Percentiles rank a stretch among this genome's conserved stretches.
phyloP scores from a whole-genome alignment of 2,113 vertebrate genomes.

The Sander vitreus region DNA sequence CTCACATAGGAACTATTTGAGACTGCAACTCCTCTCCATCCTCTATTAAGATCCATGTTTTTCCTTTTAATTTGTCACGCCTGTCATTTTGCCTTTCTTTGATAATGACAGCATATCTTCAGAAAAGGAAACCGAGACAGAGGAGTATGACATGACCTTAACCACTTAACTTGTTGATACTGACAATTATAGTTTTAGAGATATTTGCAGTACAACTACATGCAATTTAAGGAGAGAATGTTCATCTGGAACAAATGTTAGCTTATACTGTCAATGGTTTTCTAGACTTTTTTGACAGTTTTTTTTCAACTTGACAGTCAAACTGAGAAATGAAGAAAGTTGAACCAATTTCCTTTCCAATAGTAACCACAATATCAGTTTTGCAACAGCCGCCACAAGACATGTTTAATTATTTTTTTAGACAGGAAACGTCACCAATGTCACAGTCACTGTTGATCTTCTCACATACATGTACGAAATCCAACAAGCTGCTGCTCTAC shows the following conservation, averaged over 20 bases:
- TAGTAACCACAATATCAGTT: not conserved
- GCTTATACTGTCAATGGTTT: not conserved
- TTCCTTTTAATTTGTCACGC: no score
- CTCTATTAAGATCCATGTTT: no score
- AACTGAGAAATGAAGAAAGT: not conserved
- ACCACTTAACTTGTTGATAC: not conserved
- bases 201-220: not conserved
- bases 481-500: conserved; percentile 29
- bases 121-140: not conserved
- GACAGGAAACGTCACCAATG: not conserved
- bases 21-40: no score
- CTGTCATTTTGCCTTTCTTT: not conserved
- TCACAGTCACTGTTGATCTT: not conserved
- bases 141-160: not conserved
- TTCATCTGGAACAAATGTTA: not conserved
- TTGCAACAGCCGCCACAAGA: not conserved
- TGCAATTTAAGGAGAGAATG: not conserved
- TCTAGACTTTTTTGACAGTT: not conserved
- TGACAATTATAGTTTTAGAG: not conserved
- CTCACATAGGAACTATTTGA: no score
- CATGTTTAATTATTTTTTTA: not conserved
- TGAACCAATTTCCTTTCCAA: not conserved
- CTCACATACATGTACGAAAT: conserved; percentile 33
- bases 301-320: not conserved
- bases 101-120: not conserved